Conservation (phyloP, 2,888 invertebrate species). For the Xestia sexstrigata region DNA sequence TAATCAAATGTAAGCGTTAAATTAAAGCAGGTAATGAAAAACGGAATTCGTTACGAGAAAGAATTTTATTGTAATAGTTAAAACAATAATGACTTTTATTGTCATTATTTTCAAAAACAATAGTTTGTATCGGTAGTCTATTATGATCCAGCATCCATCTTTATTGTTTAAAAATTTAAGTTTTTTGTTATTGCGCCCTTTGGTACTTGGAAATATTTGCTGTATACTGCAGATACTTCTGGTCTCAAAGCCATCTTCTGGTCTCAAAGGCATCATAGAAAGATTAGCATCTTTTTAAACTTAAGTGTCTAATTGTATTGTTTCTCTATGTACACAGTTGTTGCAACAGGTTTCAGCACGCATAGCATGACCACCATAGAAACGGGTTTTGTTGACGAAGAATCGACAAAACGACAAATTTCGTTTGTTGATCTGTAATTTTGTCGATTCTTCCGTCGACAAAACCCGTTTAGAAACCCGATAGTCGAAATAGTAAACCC, state of each 20-base stretch:
- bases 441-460: too few relatives aligned
- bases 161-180: background rate
- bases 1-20: slow-evolving; percentile 53
- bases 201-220: background rate
- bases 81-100: slow-evolving; percentile 48
- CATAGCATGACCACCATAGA: too few relatives aligned
- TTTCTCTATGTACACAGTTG: background rate
- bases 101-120: slow-evolving; percentile 14
- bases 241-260: background rate
- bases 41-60: slow-evolving; percentile 48
- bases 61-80: slow-evolving; percentile 59
- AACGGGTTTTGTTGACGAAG: too few relatives aligned
- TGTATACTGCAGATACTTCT: background rate
- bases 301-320: background rate
- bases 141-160: background rate
- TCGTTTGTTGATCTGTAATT: too few relatives aligned
- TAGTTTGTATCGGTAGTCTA: background rate
- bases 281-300: background rate
- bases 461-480: too few relatives aligned
- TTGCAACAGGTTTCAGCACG: background rate
- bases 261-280: background rate
- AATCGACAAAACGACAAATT: too few relatives aligned
- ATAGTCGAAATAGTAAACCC: background rate
- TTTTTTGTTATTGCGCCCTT: background rate
- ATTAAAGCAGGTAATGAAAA: slow-evolving; percentile 52